Evolutionary conservation across 2,888 invertebrate genomes (phyloP), one percentile per base, ranked within the genome.

Genomic region (Acanthosepion pharaonis): DNA sequence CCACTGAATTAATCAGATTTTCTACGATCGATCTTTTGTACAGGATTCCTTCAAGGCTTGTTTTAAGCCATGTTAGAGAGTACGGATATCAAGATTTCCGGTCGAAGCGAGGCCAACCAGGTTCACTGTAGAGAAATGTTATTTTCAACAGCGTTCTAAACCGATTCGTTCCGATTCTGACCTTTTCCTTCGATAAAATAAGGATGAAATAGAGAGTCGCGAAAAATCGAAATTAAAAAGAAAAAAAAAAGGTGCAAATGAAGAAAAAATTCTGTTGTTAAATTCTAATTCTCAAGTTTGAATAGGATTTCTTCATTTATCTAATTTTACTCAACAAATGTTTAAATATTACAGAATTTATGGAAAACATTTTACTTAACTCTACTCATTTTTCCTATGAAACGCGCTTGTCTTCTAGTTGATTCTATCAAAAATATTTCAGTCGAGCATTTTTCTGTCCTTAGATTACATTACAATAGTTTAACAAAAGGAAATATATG

Each of bases 41-140:
- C 4, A 78, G 78, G n/a, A 78, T 78, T 78, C 33, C 78, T 78
- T 78, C n/a, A 78, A n/a, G 78, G 78, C 11, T 0, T 2, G n/a
- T 78, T 33, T 78, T 8, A n/a, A 78, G 78, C 78, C 78, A 78
- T 18, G n/a, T 23, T 23, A 59, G 59, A 59, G 23, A 59, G 23
- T 78, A n/a, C n/a, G 78, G 78, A 78, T 78, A 78, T 78, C n/a
- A n/a, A 78, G 78, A 78, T n/a, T 78, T 78, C 78, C 78, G 78
- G 78, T 78, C n/a, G n/a, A 5, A 15, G 78, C 11, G 78, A 78
- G n/a, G 78, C 78, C 78, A 78, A 78, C 78, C 15, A 33, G 78
- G 78, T 78, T 78, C n/a, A 78, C 33, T 78, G 33, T 11, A n/a
- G 15, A 78, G n/a, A 33, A 33, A 78, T 15, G 78, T n/a, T 78